Evolutionary conservation across 1,140 invertebrate species (phyloP), one percentile per base, ranked within the genome.

Genomic region (Microplitis demolitor): DNA sequence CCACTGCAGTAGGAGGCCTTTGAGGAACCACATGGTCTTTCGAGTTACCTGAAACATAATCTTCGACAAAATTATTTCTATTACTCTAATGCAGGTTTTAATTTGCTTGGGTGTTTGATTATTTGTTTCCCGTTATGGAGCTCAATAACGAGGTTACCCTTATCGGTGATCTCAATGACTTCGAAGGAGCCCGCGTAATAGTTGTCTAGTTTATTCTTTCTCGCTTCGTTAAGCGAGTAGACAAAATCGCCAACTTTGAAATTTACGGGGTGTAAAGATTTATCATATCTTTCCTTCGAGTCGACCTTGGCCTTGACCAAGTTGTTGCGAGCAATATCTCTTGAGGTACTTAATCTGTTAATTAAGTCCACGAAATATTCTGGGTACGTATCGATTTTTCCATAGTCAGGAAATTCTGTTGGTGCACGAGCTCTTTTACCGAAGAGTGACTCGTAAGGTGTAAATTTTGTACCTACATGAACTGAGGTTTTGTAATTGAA

Each of bases 121-220:
- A 45, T 53, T 2, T 1, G 11, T 72, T 62, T 31, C 54, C n/a
- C 58, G 31, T 76, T 69, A 2, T 58, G 24, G 51, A 63, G 60
- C 14, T 72, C 58, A 4, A 73, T 13, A 63, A 54, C 37, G 4
- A 69, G 8, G 60, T 72, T 37, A 9, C 45, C 63, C 8, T 53
- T 61, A 11, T 24, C 35, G 14, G 69, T 74, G 33, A 66, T 71
- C 9, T 69, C 69, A 13, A 63, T 39, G 13, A 61, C 53, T 62
- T 70, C 58, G 39, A 33, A 70, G 11, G 69, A 39, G 0, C 11
- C 60, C 1, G 45, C 8, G 31, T 62, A 62, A 4, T 70, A 50
- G 0, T 9, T 62, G 54, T 70, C 60, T 0, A 70, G 31, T 70
- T 70, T 34, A 0, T 2, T 14, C 13, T 50, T 62, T 4, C 58